Evolutionary conservation across 1,140 invertebrate genomes (phyloP), one percentile per base, ranked within the genome.

Genomic region (Propsilocerus akamusi): DNA sequence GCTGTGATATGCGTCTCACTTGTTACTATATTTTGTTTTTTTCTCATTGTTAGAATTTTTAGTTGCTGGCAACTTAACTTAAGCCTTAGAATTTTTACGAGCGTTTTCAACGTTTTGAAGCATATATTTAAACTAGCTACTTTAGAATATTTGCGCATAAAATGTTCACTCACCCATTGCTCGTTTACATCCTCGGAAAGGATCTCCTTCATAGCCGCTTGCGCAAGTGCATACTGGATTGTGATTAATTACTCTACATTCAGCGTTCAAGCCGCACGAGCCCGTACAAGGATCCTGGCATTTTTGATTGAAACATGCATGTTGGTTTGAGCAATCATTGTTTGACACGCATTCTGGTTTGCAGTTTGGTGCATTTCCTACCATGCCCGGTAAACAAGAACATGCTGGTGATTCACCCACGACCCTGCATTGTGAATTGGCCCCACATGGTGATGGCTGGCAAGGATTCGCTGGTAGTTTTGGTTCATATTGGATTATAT

Each of bases 351-450:
- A 88, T 63, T 86, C 81, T 23, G 83, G 83, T 62, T 76, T 72
- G 62, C 84, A 87, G 54, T 78, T 72, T 54, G 73, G 71, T 63
- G 86, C 84, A 58, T 80, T 73, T 8, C 86, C 86, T 51, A 77
- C 67, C 55, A 78, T 87, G 52, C 78, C 75, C 2, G 73, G 68
- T 34, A 80, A 62, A 62, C 86, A 90, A 25, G 75, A 75, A 60
- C 80, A 82, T 2, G 76, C 72, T 14, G 76, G 74, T 30, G 66
- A 69, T 22, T 67, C 69, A 52, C 74, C 73, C 2, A 60, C 47
- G 22, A 65, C 66, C 5, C 68, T 57, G 52, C 74, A 77, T 7
- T 68, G 59, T 37, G 67, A 66, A 53, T 76, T 71, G 0, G 68
- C 65, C 25, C 78, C 78, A 58, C 76, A 80, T 11, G 75, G 75